A percentile compares a stretch with the other conserved stretches of the same genome.
Evolutionary conservation across 2,113 vertebrate genomes (phyloP).

Genomic region (Phalacrocorax pelagicus): DNA sequence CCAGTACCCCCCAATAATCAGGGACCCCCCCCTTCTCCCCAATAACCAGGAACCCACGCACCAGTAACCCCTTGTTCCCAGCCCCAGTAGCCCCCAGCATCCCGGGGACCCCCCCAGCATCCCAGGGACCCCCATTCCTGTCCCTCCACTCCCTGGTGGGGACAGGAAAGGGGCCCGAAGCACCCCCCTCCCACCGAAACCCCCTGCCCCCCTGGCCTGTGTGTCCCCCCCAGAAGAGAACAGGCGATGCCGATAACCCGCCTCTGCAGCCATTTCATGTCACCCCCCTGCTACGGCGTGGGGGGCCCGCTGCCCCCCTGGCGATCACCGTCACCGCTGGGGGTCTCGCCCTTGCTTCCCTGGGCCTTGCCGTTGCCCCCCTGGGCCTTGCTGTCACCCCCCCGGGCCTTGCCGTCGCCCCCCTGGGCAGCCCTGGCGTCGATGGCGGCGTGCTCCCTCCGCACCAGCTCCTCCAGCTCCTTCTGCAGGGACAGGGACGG

Average conservation of each 20-base stretch:
- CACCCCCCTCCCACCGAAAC: no score
- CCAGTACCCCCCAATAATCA: no score
- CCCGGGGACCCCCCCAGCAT: no score
- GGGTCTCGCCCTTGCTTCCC: neutral
- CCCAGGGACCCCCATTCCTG: no score
- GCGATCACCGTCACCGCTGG: neutral
- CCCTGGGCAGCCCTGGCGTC: neutral
- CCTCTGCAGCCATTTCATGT: neutral
- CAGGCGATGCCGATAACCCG: neutral
- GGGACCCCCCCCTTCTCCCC: no score
- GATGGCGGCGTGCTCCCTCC: neutral
- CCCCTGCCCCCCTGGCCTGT: no score
- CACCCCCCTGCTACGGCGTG: neutral
- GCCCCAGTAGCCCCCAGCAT: no score
- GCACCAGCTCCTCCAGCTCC: slow-evolving; percentile 78
- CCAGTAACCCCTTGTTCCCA: no score
- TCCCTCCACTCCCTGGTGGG: no score
- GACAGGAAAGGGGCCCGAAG: no score
- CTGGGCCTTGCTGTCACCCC: neutral
- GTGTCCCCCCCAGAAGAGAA: neutral
- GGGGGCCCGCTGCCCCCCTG: neutral
- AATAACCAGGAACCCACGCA: no score
- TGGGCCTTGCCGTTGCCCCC: neutral
- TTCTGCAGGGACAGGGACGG: slow-evolving; percentile 54
- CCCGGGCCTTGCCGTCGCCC: neutral